phyloP scores from a whole-genome alignment of 2,797 vertebrate species.

The Rhinophrynus dorsalis region DNA sequence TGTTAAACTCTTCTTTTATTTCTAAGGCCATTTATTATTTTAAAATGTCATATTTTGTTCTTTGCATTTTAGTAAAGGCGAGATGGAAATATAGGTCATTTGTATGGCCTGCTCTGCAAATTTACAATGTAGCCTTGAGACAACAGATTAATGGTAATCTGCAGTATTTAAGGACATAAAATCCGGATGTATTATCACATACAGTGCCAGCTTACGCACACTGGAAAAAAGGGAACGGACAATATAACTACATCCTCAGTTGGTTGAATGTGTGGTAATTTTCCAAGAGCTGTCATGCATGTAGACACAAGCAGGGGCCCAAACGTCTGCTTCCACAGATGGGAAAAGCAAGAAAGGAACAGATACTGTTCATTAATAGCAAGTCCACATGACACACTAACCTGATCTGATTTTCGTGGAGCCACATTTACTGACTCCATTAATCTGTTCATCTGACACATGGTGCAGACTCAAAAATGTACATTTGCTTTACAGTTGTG shows the following conservation, averaged over 20 bases:
- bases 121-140: neutral
- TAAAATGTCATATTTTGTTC: too few species aligned
- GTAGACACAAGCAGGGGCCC: neutral
- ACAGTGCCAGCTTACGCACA: neutral
- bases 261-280: neutral
- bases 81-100: neutral
- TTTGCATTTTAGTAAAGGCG: too few species aligned
- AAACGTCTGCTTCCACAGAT: neutral
- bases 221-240: neutral
- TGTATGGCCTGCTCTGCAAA: neutral
- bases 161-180: neutral
- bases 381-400: neutral
- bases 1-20: too few species aligned
- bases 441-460: neutral
- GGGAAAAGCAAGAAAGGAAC: neutral
- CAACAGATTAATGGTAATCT: slow-evolving; percentile 2
- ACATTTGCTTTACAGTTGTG: too few species aligned
- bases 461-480: neutral
- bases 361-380: neutral
- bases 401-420: neutral
- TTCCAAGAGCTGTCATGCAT: slow-evolving; percentile 11
- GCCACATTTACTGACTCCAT: neutral
- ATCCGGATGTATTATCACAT: neutral
- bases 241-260: neutral
- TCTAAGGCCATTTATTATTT: too few species aligned